Conservation (phyloP, 2,797 vertebrate species). For the Erpetoichthys calabaricus region DNA sequence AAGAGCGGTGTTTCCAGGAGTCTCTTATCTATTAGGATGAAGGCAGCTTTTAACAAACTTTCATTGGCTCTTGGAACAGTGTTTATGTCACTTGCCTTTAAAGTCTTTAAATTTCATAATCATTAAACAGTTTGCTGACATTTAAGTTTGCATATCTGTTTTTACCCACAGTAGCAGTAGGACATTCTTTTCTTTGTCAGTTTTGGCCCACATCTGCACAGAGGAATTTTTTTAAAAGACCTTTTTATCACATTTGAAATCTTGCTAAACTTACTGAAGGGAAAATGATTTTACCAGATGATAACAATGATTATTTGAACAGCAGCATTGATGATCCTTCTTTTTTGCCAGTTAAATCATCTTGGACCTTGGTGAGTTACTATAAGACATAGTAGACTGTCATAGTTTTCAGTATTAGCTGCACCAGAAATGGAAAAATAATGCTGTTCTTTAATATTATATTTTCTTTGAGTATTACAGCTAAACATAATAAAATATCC, state of each 20-base stretch:
- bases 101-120: neutral
- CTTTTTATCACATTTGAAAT: too few species aligned
- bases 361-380: slow-evolving; percentile 40
- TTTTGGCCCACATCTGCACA: too few species aligned
- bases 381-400: neutral
- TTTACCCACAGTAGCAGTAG: too few species aligned
- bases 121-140: neutral
- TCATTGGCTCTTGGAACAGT: slow-evolving; percentile 1
- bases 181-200: too few species aligned
- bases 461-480: too few species aligned
- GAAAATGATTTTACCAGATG: neutral
- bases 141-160: neutral
- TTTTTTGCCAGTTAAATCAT: slow-evolving; percentile 19
- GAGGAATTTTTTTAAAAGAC: too few species aligned
- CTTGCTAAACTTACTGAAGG: too few species aligned
- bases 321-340: slow-evolving; percentile 5
- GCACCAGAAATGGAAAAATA: too few species aligned
- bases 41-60: neutral
- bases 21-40: slow-evolving; percentile 3
- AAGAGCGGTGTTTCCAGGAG: neutral
- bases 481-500: too few species aligned
- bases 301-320: neutral
- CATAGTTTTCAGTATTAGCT: too few species aligned
- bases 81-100: slow-evolving; percentile 12
- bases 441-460: too few species aligned